Evolutionary conservation across 2,888 invertebrate genomes (phyloP).

Genomic region (Steinernema scapterisci): DNA sequence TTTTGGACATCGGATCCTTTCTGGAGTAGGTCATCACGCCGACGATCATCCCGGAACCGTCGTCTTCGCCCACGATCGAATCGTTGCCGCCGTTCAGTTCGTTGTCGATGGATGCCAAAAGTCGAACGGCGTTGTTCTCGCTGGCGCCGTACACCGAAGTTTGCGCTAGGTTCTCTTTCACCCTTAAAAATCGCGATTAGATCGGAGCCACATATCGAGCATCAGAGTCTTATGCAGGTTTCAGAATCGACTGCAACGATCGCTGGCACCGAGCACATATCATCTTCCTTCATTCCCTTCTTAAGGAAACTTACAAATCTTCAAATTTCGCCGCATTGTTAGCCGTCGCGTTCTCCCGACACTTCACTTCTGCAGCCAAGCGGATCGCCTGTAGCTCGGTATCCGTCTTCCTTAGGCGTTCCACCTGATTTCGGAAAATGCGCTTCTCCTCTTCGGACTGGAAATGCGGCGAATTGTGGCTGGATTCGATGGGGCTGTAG

Average conservation of each 20-base stretch:
- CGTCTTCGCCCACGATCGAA: neutral
- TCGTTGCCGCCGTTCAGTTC: neutral
- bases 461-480: neutral
- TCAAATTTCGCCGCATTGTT: neutral
- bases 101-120: conserved; percentile 6
- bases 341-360: neutral
- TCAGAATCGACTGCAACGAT: too few species aligned
- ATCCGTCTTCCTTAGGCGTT: neutral
- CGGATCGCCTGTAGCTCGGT: neutral
- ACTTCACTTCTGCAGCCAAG: neutral
- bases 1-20: conserved; percentile 50
- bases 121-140: conserved; percentile 25
- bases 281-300: neutral
- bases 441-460: neutral
- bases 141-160: neutral
- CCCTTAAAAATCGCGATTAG: too few species aligned
- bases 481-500: conserved; percentile 4
- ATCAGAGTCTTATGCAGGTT: too few species aligned
- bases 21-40: conserved; percentile 35
- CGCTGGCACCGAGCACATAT: too few species aligned
- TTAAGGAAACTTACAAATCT: neutral
- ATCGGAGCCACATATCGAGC: too few species aligned
- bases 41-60: conserved; percentile 15
- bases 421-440: neutral
- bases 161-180: neutral